A percentile compares a stretch with the other conserved stretches of the same genome.
Evolutionary conservation across 1,140 invertebrate species (phyloP).

Genomic region (Drosophila parvula): DNA sequence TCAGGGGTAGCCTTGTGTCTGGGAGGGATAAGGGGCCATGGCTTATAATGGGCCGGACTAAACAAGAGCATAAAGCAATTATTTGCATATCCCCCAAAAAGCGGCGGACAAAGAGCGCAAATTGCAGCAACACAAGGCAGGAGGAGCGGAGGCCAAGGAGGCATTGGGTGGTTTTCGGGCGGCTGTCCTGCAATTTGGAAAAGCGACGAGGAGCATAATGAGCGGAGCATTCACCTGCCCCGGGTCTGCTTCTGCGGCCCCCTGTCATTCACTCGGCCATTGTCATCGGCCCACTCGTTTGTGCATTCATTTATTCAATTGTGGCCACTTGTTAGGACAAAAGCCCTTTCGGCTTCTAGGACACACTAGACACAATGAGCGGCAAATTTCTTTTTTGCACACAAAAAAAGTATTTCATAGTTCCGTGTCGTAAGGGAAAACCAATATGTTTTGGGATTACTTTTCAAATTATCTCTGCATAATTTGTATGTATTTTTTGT

Average conservation of each 20-base stretch:
- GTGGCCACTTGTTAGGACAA: slow-evolving; percentile 78
- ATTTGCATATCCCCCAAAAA: slow-evolving; percentile 67
- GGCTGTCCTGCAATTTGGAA: slow-evolving; percentile 28
- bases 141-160: slow-evolving; percentile 11
- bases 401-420: neutral
- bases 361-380: slow-evolving; percentile 55
- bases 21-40: neutral
- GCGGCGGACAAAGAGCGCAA: slow-evolving; percentile 66
- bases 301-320: slow-evolving; percentile 81
- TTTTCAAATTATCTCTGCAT: too few species aligned
- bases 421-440: too few species aligned
- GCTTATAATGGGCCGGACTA: slow-evolving; percentile 51
- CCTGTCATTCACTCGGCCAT: slow-evolving; percentile 23
- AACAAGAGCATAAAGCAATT: slow-evolving; percentile 78
- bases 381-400: slow-evolving; percentile 54
- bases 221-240: slow-evolving; percentile 56
- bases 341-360: slow-evolving; percentile 49
- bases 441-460: too few species aligned
- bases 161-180: slow-evolving; percentile 11
- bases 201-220: slow-evolving; percentile 32
- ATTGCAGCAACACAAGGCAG: slow-evolving; percentile 52
- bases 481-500: too few species aligned
- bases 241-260: slow-evolving; percentile 5
- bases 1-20: slow-evolving; percentile 31
- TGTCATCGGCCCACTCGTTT: slow-evolving; percentile 52